Evolutionary conservation across 1,140 invertebrate genomes (phyloP), one percentile per base, ranked within the genome.

Genomic region (Trichomalopsis sarcophagae): DNA sequence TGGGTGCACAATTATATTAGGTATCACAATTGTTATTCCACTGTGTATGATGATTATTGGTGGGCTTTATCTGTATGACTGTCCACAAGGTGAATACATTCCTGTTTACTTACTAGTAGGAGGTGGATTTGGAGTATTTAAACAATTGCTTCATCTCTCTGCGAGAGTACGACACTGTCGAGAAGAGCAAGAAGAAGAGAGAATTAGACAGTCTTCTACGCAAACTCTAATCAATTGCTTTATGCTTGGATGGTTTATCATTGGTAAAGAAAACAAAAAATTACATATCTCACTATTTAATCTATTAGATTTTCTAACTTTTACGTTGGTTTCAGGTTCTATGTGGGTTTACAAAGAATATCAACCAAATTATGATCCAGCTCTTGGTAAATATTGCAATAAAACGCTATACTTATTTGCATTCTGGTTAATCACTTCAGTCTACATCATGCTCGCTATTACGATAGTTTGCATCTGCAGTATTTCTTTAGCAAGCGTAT

Each of bases 41-140:
- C 91, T 96, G 82, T 94, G 94, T 84, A 96, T 96, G 95, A 95
- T 96, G 78, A 91, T 95, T 4, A 94, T 96, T 86, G 95, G 95
- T 55, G 93, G 94, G 13, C 90, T 95, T 17, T 95, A 96, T 90
- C 90, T 96, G 75, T 90, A 96, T 87, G 94, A 96, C 66, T 96
- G 96, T 90, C 95, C 94, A 13, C 94, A 95, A 88, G 95, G 96
- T 87, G 93, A 94, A 90, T 95, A 95, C 88, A 96, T 96, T 91
- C 96, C 96, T 9, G 94, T 96, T 36, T 96, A 96, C 91, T 93
- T 96, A 87, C 90, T 96, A 86, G 95, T 96, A 85, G 95, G 95
- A 87, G 95, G 95, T 91, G 90, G 90, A 88, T 91, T 96, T 89
- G 95, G 95, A 9, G 92, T 95, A 73, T 88, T 95, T 40, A 95